Evolutionary conservation across 2,888 invertebrate species (phyloP).

Genomic region (Ferdinandea cuprea): DNA sequence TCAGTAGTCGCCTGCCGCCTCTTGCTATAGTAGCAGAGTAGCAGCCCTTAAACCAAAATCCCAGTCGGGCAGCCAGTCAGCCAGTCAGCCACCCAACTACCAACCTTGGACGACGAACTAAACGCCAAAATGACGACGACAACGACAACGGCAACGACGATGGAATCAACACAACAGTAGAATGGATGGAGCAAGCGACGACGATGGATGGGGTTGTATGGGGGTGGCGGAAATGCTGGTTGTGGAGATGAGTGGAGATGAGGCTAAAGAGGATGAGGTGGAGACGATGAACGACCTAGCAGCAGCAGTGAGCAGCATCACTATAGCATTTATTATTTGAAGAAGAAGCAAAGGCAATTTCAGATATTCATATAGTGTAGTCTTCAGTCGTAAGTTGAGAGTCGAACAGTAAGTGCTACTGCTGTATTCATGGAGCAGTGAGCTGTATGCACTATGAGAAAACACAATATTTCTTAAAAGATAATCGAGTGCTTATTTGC

Average conservation of each 20-base stretch:
- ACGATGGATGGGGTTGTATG: slow-evolving; percentile 18
- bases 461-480: too few relatives aligned
- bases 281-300: slow-evolving; percentile 73
- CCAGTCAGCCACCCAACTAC: slow-evolving; percentile 51
- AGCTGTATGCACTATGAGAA: slow-evolving; percentile 15
- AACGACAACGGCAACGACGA: slow-evolving; percentile 49
- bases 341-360: slow-evolving; percentile 69
- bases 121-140: slow-evolving; percentile 36
- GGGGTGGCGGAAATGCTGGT: slow-evolving; percentile 35
- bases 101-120: slow-evolving; percentile 36
- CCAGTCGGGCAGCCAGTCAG: slow-evolving; percentile 55
- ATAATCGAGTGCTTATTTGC: too few relatives aligned
- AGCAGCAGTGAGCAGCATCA: slow-evolving; percentile 51
- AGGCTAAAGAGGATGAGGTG: slow-evolving; percentile 33
- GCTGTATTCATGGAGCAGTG: slow-evolving; percentile 17
- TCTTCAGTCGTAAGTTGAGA: slow-evolving; percentile 32
- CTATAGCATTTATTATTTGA: slow-evolving; percentile 68
- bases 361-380: slow-evolving; percentile 48
- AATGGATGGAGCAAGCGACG: slow-evolving; percentile 20
- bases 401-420: neutral
- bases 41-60: slow-evolving; percentile 42
- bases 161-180: slow-evolving; percentile 75
- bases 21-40: slow-evolving; percentile 8
- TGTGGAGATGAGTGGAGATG: slow-evolving; percentile 46
- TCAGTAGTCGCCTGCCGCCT: slow-evolving; percentile 51